A percentile compares a stretch with the other conserved stretches of the same genome.
Conservation (phyloP, 2,797 vertebrate species). For the Miichthys miiuy region DNA sequence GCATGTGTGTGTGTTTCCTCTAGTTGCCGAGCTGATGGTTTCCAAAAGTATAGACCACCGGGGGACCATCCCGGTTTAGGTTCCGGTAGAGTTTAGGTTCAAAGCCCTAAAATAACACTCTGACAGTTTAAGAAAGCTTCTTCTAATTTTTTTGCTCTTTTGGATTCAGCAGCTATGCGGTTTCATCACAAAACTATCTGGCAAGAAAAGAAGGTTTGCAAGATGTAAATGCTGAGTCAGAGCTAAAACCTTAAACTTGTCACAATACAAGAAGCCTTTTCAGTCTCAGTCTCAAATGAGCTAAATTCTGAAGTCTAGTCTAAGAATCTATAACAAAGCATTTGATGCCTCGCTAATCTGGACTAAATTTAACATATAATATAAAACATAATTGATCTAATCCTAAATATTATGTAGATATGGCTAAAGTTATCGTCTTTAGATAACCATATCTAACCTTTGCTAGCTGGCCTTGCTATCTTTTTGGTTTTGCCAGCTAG, state of each 20-base stretch:
- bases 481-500: neutral
- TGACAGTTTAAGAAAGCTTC: constrained; percentile 14
- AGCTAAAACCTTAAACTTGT: too few relatives aligned
- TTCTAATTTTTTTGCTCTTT: neutral
- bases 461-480: neutral
- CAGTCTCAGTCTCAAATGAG: too few relatives aligned
- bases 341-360: too few relatives aligned
- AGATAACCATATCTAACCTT: neutral
- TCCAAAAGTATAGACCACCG: constrained; percentile 18
- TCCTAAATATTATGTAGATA: too few relatives aligned
- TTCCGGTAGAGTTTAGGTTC: constrained; percentile 18
- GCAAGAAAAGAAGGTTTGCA: neutral
- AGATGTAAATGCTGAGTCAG: neutral
- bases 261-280: too few relatives aligned
- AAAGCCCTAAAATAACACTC: constrained; percentile 20
- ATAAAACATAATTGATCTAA: too few relatives aligned
- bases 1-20: constrained; percentile 15
- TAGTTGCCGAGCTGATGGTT: neutral
- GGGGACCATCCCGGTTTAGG: constrained; percentile 38
- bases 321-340: too few relatives aligned
- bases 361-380: too few relatives aligned
- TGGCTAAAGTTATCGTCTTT: neutral
- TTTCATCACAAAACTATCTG: neutral
- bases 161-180: neutral
- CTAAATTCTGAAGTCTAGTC: too few relatives aligned